Base-by-base conservation (phyloP, 2,797 vertebrate species). In the Girardinus metallicus region DNA sequence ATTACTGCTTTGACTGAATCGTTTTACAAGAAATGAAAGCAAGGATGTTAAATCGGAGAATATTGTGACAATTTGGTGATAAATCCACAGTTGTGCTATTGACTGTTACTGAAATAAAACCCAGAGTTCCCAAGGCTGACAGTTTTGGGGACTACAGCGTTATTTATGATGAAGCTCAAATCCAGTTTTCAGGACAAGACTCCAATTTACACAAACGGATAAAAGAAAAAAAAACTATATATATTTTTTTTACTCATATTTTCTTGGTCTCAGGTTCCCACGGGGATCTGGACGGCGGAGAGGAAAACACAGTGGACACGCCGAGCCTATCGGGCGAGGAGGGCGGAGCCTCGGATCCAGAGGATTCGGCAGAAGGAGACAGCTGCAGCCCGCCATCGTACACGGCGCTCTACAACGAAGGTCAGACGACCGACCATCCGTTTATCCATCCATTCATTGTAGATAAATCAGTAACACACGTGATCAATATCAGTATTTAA, bases 241-340 rank as follows among this genome's bases (percentile, higher is more conserved):
- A 13, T n/a, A 26, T n/a, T 55, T 1, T 55, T 1, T 15, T 74
- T 12, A 15, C 15, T 57, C 6, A 49, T 46, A 1, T 8, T 79
- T 64, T 64, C n/a, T 36, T 16, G 79, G 2, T 18, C 26, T 3
- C 91, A 99, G 98, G 98, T 90, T 96, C 97, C 89, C 93, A 97
- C 12, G 97, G 97, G 73, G 97, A 97, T 12, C 97, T 97, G 83
- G 97, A 97, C 51, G 94, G 95, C 8, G 84, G 94, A 0, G 97
- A 98, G 68, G 97, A 97, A 0, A 91, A 91, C 74, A 91, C 81
- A 0, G 82, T 78, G 0, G 94, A 94, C 53, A 95, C 95, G 78
- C 86, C 82, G 72, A 96, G 95, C 93, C 93, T 95, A n/a, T 95
- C 92, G 0, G 97, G 97, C 75, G 95, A 93, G 76, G 97, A 98